Conservation (phyloP, 2,888 invertebrate species). For the Xestia sexstrigata region DNA sequence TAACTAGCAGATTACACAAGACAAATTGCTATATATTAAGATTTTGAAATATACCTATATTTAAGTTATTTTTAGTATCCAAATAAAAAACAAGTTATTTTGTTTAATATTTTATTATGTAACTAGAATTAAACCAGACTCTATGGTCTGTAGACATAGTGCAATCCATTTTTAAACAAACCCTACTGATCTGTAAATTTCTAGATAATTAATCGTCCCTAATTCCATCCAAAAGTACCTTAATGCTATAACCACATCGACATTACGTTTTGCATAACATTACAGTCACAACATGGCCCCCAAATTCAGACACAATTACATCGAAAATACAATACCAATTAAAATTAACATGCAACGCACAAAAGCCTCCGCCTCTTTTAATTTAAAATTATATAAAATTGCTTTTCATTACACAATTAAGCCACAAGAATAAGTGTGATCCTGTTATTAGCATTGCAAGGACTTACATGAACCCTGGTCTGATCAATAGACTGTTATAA, state of each 20-base stretch:
- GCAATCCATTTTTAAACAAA: neutral
- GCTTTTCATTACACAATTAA: constrained; percentile 53
- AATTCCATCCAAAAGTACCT: constrained; percentile 4
- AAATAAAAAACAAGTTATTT: no score
- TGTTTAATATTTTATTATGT: neutral
- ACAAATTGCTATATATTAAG: no score
- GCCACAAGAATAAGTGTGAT: constrained; percentile 39
- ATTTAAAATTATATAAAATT: constrained; percentile 41
- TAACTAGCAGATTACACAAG: neutral
- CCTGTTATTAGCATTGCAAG: constrained; percentile 56
- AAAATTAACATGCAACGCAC: constrained; percentile 44
- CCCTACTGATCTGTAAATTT: constrained; percentile 18
- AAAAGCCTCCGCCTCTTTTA: constrained; percentile 32
- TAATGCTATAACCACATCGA: constrained; percentile 4
- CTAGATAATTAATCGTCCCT: constrained; percentile 6
- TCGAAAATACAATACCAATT: constrained; percentile 49
- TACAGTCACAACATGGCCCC: constrained; percentile 21
- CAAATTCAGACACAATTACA: constrained; percentile 42
- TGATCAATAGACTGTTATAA: constrained; percentile 69
- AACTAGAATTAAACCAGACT: neutral
- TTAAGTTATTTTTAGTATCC: no score
- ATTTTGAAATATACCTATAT: no score
- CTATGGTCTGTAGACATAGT: neutral
- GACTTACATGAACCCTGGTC: constrained; percentile 34
- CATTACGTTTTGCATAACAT: constrained; percentile 16